Conservation (phyloP, 2,113 vertebrate species). For the Sylvilagus bachmani region DNA sequence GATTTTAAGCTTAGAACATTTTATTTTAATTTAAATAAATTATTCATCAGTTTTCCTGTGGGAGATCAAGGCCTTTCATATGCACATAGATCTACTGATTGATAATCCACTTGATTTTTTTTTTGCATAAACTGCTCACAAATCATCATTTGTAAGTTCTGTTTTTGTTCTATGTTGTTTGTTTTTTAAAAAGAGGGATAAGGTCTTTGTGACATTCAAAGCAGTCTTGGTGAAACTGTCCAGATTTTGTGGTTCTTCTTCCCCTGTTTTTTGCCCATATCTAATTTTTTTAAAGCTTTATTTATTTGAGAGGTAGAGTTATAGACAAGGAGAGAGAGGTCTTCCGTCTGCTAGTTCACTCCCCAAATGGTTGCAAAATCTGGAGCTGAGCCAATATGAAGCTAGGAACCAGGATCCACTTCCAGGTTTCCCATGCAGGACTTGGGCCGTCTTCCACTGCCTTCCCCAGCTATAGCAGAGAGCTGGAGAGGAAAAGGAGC, state of each 20-base stretch:
- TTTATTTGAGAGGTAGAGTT: no score
- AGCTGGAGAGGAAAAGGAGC: no score
- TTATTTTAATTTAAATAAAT: conserved; percentile 1
- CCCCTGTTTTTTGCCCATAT: background rate
- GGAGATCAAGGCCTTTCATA: background rate
- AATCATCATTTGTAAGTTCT: background rate
- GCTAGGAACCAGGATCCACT: no score
- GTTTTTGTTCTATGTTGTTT: background rate
- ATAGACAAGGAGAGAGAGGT: no score
- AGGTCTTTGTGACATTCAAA: background rate
- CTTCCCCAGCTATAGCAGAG: no score
- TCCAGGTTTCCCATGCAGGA: no score
- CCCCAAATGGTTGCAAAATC: no score
- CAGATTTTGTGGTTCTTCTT: background rate
- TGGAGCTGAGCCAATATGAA: no score
- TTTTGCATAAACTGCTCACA: background rate
- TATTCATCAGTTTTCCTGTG: background rate
- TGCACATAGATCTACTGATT: background rate
- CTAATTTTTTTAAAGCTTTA: no score
- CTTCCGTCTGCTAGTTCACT: no score
- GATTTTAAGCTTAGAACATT: background rate
- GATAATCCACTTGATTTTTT: background rate
- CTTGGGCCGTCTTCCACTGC: no score
- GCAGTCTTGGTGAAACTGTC: background rate
- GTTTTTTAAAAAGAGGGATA: background rate